Evolutionary conservation across 2,113 vertebrate genomes (phyloP).

Genomic region (Delphinapterus leucas): DNA sequence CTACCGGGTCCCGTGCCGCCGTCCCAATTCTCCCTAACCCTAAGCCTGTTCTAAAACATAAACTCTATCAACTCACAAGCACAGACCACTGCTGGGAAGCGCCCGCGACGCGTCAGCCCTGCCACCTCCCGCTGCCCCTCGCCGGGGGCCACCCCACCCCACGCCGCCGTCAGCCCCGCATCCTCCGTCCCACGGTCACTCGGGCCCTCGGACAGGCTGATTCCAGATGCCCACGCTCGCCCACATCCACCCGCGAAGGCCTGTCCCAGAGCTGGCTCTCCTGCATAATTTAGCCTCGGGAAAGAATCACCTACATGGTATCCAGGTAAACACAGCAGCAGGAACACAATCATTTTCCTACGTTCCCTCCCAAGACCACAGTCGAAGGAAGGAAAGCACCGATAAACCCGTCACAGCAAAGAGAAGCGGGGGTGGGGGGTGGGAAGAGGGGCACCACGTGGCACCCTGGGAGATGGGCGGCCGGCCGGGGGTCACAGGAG

Average conservation of each 20-base stretch:
- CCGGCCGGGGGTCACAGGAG: rapidly evolving
- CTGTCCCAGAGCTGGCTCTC: not conserved
- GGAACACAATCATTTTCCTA: not conserved
- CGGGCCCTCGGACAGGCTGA: not conserved
- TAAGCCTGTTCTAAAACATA: not conserved
- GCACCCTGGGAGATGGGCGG: too few relatives aligned
- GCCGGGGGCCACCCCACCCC: not conserved
- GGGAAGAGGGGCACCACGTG: rapidly evolving
- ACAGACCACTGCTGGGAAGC: too few relatives aligned
- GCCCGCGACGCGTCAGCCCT: too few relatives aligned
- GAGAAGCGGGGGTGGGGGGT: not conserved
- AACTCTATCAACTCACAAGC: not conserved
- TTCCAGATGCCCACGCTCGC: not conserved
- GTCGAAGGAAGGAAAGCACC: not conserved
- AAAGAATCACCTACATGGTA: not conserved
- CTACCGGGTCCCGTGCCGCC: rapidly evolving
- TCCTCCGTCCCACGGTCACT: not conserved
- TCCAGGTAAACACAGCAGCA: too few relatives aligned
- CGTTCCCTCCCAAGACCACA: not conserved
- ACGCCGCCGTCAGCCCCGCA: not conserved
- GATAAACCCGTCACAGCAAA: rapidly evolving
- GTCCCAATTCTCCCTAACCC: not conserved
- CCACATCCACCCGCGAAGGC: not conserved
- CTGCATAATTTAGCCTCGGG: not conserved
- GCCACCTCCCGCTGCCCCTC: too few relatives aligned